These are phyloP conservation scores for Brachystomella parvula DNA, from an alignment of 1,140 invertebrate genomes.

Conservation along the genomic window DNA sequence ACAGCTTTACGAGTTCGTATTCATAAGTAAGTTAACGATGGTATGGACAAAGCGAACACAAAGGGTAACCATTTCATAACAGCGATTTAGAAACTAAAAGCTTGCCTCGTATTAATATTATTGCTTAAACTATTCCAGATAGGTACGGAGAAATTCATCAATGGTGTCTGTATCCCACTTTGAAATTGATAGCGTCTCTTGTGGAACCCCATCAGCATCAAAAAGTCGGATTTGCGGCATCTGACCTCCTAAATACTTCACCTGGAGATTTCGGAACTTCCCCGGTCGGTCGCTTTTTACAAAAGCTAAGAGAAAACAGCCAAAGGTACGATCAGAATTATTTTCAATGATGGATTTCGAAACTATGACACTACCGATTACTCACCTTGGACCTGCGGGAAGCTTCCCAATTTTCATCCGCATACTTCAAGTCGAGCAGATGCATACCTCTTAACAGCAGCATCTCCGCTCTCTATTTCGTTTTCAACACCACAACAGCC, in stretches of 20 bases:
- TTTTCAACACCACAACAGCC: constrained; percentile 11
- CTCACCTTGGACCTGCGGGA: constrained; percentile 41
- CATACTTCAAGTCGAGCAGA: constrained; percentile 41
- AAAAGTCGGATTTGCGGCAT: constrained; percentile 30
- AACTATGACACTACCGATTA: constrained; percentile 7
- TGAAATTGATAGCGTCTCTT: constrained; percentile 50
- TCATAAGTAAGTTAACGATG: not conserved
- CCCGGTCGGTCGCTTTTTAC: constrained; percentile 48
- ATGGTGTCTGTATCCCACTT: constrained; percentile 55
- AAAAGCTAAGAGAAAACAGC: constrained; percentile 45
- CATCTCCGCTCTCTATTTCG: constrained; percentile 21
- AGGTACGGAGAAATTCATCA: constrained; percentile 49
- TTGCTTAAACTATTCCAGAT: constrained; percentile 37
- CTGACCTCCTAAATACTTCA: constrained; percentile 40
- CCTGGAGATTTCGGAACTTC: constrained; percentile 47
- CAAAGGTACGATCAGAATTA: not conserved
- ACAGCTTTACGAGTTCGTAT: not conserved
- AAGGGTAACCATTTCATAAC: too few species aligned
- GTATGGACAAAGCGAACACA: not conserved
- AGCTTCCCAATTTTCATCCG: constrained; percentile 43
- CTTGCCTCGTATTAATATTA: not conserved
- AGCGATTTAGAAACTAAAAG: not conserved
- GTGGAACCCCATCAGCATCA: constrained; percentile 16
- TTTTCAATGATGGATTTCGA: not conserved
- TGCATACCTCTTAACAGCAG: constrained; percentile 38